Evolutionary conservation across 37 sponge, comb jelly and placozoan species (phyloP).

Genomic region (Ianthella basta): DNA sequence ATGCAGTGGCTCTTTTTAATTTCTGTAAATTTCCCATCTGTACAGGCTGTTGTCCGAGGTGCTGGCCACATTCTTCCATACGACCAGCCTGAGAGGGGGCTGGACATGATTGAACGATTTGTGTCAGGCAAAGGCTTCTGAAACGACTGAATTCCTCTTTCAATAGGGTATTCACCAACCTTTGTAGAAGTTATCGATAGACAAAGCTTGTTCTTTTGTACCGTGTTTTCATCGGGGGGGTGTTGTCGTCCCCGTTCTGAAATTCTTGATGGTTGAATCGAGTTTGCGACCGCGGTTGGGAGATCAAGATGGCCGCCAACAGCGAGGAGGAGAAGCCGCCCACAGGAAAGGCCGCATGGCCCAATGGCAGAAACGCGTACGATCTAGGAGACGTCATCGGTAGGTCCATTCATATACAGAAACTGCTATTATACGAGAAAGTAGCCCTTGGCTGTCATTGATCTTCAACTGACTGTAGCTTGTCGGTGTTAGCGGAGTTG

Average conservation of each 20-base stretch:
- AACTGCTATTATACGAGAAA: too few relatives aligned
- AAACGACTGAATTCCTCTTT: neutral
- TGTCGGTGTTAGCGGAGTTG: neutral
- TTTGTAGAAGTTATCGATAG: neutral
- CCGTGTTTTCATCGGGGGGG: too few relatives aligned
- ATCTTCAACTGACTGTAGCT: neutral
- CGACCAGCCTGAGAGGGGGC: slow-evolving; percentile 81
- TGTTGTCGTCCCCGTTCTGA: too few relatives aligned
- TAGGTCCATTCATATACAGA: neutral
- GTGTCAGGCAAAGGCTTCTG: slow-evolving; percentile 28
- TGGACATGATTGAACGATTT: slow-evolving; percentile 73
- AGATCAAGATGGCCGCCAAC: slow-evolving; percentile 6
- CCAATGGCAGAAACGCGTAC: slow-evolving; percentile 76
- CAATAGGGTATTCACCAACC: neutral
- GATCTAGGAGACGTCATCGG: slow-evolving; percentile 50
- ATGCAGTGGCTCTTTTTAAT: neutral
- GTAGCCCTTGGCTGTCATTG: neutral
- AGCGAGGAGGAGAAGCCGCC: neutral
- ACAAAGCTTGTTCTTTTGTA: too few relatives aligned
- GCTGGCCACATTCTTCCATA: slow-evolving; percentile 90
- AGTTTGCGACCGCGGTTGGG: too few relatives aligned
- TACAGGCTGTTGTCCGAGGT: slow-evolving; percentile 70
- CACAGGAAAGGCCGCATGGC: slow-evolving; percentile 46
- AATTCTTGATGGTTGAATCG: too few relatives aligned
- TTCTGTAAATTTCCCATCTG: neutral